Evolutionary conservation across 1,140 invertebrate species (phyloP), one percentile per base, ranked within the genome.

Genomic region (Camponotus vicinus): DNA sequence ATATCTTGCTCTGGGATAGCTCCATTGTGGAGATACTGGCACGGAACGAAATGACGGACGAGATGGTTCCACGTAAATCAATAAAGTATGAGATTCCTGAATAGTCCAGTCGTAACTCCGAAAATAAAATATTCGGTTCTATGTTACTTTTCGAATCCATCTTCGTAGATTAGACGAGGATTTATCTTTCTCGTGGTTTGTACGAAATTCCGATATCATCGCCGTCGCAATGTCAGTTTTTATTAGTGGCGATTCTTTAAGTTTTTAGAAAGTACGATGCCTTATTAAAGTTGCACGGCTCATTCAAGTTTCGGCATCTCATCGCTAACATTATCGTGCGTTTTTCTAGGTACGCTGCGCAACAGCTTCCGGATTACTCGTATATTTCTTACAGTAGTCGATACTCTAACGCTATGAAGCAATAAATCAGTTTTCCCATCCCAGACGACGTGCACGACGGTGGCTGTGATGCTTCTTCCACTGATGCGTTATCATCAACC

Each of bases 371-470:
- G 49, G 66, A 61, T 73, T 86, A 89, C 85, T 88, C 78, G 83
- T 82, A 61, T 89, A 73, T 89, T 89, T 82, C 86, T 75, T 57
- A 61, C 34, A 55, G 13, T 61, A 69, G 86, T 49, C 84, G 75
- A 49, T 82, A 84, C 73, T 64, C 61, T 64, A 73, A 79, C 75
- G 82, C 73, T 78, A 61, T 88, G 85, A 70, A 79, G 88, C 89
- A 89, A 90, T 89, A 90, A 90, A 90, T 90, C 89, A 90, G 89
- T 90, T 90, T 90, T 90, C 87, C 89, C 89, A 89, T 85, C 80
- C 84, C 87, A 86, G 84, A 89, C 87, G 87, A 86, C 88, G 87
- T 89, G 78, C 71, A 85, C 71, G 63, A 59, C 64, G 55, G 70
- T 49, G 49, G 64, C 57, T 78, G 71, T 89, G 87, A 89, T 85